A percentile compares a stretch with the other conserved stretches of the same genome.
Evolutionary conservation across 2,113 vertebrate species (phyloP).

Genomic region (Thymallus thymallus): DNA sequence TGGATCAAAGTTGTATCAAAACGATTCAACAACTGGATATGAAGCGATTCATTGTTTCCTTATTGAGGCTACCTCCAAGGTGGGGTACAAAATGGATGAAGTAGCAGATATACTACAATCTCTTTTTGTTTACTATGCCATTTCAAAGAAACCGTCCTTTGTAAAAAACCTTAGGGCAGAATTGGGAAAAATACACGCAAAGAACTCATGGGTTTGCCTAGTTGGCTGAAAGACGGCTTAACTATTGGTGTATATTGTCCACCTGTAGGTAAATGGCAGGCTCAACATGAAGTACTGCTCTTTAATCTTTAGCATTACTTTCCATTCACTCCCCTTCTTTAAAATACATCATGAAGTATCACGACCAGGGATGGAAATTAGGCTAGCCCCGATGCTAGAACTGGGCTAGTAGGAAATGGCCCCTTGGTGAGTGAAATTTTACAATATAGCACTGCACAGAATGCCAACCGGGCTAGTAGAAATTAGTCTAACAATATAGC

Average conservation of each 20-base stretch:
- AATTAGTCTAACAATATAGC: no score
- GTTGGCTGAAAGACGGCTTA: not conserved
- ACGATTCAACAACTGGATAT: conserved; percentile 1
- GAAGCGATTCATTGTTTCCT: not conserved
- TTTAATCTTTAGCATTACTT: not conserved
- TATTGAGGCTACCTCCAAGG: not conserved
- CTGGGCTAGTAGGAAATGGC: no score
- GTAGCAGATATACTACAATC: not conserved
- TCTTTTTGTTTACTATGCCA: not conserved
- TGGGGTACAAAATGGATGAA: conserved; percentile 8
- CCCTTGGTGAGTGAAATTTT: no score
- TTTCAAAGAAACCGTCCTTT: not conserved
- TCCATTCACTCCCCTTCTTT: not conserved
- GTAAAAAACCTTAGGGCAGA: not conserved
- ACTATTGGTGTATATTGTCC: not conserved
- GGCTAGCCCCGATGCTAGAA: no score
- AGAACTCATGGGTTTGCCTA: not conserved
- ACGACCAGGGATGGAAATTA: no score
- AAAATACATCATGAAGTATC: not conserved
- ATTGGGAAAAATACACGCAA: not conserved
- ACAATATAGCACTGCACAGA: no score
- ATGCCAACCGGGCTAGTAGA: no score
- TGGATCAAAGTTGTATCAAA: not conserved
- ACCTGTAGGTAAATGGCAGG: not conserved
- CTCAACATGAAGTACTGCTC: not conserved